A percentile compares a stretch with the other conserved stretches of the same genome.
Evolutionary conservation across 2,113 vertebrate genomes (phyloP).

Genomic region (Dicrurus megarhynchus): DNA sequence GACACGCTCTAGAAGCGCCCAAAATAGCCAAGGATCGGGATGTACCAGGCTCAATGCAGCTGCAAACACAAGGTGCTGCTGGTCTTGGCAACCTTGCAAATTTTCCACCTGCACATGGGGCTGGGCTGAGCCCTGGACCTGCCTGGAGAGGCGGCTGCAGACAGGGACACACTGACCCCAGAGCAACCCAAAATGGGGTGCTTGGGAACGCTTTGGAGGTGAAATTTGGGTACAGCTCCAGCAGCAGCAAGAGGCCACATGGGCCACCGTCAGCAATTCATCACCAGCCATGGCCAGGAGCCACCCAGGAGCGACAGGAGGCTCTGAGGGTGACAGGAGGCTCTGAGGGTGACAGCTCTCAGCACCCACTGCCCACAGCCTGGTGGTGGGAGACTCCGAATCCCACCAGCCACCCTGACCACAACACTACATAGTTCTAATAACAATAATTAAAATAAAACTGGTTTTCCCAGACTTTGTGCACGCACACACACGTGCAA

Average conservation of each 20-base stretch:
- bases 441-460: neutral
- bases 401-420: neutral
- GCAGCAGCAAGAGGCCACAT: neutral
- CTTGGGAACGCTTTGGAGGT: accelerated
- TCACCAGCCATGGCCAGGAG: accelerated
- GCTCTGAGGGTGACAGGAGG: no score
- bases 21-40: neutral
- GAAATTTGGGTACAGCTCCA: neutral
- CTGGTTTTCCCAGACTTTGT: neutral
- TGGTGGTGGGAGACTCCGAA: accelerated
- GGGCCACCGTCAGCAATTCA: accelerated
- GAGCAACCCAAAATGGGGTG: neutral
- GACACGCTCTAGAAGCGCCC: neutral
- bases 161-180: neutral
- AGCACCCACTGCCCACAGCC: neutral
- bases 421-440: neutral
- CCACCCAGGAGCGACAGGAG: neutral
- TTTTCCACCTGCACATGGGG: neutral
- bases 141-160: neutral
- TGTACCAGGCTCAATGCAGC: neutral
- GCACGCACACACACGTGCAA: accelerated
- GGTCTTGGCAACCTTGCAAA: neutral
- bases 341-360: neutral
- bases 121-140: neutral
- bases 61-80: neutral